Base-by-base conservation (phyloP, 2,113 vertebrate species). In the Gymnobelideus leadbeateri region DNA sequence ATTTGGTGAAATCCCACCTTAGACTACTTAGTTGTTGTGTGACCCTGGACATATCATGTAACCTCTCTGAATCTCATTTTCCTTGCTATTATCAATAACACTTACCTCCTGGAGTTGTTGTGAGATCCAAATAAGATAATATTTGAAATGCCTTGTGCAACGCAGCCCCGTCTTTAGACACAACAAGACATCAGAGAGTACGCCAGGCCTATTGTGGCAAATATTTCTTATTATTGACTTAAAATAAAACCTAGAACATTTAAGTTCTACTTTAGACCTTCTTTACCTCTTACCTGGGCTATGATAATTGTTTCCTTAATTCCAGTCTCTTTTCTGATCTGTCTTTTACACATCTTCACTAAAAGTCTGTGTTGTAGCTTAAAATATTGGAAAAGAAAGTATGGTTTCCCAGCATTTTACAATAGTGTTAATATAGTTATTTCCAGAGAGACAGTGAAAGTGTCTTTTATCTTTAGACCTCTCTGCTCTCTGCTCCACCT, bases 291-390 rank as follows among this genome's bases (percentile, higher is more conserved):
- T 14, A 14, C 61, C 14, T 68, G 31, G 61, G 12, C 54, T 55
- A 9, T 55, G 26, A 26, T 8, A 55, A 31, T 55, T 68, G 57
- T 68, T 37, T 37, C 57, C 28, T 3, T 68, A 37, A 37, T 37
- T 68, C 57, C 12, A 68, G 11, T 68, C 28, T 68, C 8, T 68
- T 31, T 68, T 68, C 11, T 31, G 37, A 68, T 37, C 28, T 68
- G 4, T 61, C 28, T 68, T 68, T 68, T 11, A 68, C 57, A 31
- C 31, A 31, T 61, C 26, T 31, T 61, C 28, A 49, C 92, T 4
- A 51, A 37, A 19, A 2, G 2, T 9, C 43, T 55, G 26, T 24
- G 51, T 21, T 16, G 37, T 0, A 0, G 4, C 31, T 0, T 43
- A 46, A 47, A 49, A 54, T n/a, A 43, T 16, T 23, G 16, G n/a